Base-by-base conservation (phyloP, 2,888 invertebrate genomes). In the Caenorhabditis uteleia region DNA sequence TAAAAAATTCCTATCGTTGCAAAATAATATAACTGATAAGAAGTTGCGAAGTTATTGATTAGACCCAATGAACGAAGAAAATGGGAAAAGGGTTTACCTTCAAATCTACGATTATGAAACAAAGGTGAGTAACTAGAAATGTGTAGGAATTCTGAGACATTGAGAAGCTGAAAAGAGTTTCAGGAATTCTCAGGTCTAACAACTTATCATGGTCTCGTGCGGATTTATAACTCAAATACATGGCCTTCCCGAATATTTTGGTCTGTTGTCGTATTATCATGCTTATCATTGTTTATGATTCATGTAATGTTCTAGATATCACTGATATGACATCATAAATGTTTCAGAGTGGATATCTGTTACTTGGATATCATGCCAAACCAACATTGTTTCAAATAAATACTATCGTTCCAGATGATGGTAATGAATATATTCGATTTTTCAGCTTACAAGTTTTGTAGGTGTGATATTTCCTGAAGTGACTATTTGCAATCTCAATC, bases 211-310 rank as follows among this genome's bases (percentile, higher is more conserved):
- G 77, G 77, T 20, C 62, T 77, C 12, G 77, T 77, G 14, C 58
- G 77, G 21, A 77, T 77, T 23, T 77, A 72, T 53, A 77, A 75
- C 49, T 75, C 75, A 10, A 70, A 69, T 38, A 75, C 74, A 12
- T 77, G 77, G 77, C 73, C 74, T 1, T 72, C 72, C 2, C 48
- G 77, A 26, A 74, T 74, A 29, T 77, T 77, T 43, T 77, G 77
- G 77, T 67, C 65, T 12, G 70, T 74, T 8, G 75, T 76, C 2
- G 77, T 77, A 2, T 29, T 75, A 16, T 69, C 69, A 7, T 74
- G 75, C 40, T 47, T 77, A 14, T 70, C 69, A 3, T 47, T 77
- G 10, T 77, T 77, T 31, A 75, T 77, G 75, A 75, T 74, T 21
- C 77, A 77, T 40, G 77, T 77, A 18, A 29, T 57, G 39, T 36